A percentile compares a stretch with the other conserved stretches of the same genome.
phyloP scores from a whole-genome alignment of 2,797 vertebrate genomes.

The Threskiornis aethiopicus region DNA sequence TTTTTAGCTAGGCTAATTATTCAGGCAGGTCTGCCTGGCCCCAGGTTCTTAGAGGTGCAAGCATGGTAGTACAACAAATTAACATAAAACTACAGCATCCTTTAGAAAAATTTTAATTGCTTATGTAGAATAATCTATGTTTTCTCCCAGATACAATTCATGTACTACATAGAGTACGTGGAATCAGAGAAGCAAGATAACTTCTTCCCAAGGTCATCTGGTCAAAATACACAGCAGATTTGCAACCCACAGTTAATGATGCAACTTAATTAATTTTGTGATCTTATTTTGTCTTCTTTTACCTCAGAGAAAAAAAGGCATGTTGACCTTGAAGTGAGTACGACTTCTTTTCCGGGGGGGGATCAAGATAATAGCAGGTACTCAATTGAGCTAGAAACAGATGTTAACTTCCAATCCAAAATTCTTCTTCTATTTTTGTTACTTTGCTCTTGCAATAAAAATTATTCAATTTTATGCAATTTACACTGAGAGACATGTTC shows the following conservation, averaged over 20 bases:
- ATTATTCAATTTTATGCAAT: not conserved
- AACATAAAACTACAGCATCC: not conserved
- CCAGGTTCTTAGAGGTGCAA: not conserved
- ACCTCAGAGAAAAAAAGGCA: not conserved
- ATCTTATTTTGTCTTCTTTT: not conserved
- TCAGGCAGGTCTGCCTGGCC: not conserved
- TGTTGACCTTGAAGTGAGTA: fast-evolving
- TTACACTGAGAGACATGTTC: not conserved
- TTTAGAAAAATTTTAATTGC: not conserved
- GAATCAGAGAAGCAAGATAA: not conserved
- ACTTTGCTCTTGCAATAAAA: not conserved
- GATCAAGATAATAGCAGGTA: too few species aligned
- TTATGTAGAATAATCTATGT: not conserved
- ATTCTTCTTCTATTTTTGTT: not conserved
- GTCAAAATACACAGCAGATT: not conserved
- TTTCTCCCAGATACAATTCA: not conserved
- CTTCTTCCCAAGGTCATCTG: not conserved
- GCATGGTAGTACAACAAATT: not conserved
- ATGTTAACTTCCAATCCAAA: not conserved
- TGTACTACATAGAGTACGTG: fast-evolving
- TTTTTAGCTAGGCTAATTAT: not conserved
- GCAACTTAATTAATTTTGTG: not conserved
- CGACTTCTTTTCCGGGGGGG: not conserved
- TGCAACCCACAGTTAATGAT: not conserved
- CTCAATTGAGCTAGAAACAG: not conserved